Conservation (phyloP, 2,113 vertebrate species). For the Leucopsar rothschildi region DNA sequence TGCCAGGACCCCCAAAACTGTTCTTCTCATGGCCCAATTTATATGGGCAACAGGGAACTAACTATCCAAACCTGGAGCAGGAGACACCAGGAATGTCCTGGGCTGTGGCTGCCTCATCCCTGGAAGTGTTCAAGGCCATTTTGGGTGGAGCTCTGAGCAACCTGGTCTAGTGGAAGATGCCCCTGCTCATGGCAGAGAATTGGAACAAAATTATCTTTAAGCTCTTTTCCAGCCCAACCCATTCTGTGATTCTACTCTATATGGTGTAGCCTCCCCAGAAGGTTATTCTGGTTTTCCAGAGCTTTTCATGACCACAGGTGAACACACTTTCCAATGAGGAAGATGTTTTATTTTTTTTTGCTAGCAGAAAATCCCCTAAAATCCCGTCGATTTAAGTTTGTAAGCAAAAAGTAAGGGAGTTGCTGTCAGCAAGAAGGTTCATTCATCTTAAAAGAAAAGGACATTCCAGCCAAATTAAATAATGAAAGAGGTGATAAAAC, state of each 20-base stretch:
- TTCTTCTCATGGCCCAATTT: background rate
- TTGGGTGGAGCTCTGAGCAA: background rate
- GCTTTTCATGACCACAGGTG: background rate
- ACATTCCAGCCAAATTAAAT: constrained; percentile 47
- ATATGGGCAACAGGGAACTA: background rate
- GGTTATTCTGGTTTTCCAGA: background rate
- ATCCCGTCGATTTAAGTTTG: background rate
- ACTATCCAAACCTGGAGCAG: background rate
- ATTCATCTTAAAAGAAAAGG: constrained; percentile 25
- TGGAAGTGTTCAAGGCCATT: background rate
- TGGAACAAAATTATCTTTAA: background rate
- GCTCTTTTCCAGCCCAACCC: background rate
- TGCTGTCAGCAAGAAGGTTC: background rate
- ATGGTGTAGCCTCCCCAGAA: background rate
- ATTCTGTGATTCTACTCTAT: background rate
- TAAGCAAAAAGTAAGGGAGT: constrained; percentile 23
- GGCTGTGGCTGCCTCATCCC: background rate
- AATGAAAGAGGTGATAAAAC: constrained; percentile 21
- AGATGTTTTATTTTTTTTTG: background rate
- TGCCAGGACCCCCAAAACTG: background rate
- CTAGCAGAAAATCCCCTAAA: constrained; percentile 32
- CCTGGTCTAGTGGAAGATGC: background rate
- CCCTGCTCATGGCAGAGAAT: background rate
- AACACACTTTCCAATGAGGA: background rate
- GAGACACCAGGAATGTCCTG: background rate